These are phyloP conservation scores for Phoenoteleia sp. DNA, from an alignment of 2,888 invertebrate species.

Conservation along the genomic window DNA sequence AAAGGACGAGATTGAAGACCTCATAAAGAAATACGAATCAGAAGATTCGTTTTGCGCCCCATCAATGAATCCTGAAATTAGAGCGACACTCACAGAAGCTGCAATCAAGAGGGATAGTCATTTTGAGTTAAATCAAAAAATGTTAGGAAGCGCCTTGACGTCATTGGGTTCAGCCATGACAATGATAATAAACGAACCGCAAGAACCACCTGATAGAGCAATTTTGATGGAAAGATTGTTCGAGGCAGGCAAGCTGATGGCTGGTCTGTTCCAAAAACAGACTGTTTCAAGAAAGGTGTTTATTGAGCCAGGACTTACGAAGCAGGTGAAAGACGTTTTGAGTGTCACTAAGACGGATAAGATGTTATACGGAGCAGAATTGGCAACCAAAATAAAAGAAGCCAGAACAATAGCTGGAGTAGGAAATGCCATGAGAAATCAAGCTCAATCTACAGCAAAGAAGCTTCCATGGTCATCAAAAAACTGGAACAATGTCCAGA, in stretches of 20 bases:
- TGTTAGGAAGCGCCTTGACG: neutral
- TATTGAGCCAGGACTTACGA: constrained; percentile 14
- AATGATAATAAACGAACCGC: neutral
- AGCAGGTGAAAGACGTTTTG: constrained; percentile 20
- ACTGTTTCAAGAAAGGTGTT: neutral
- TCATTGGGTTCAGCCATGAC: neutral
- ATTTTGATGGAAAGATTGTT: neutral
- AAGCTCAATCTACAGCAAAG: neutral
- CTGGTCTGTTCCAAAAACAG: constrained; percentile 6
- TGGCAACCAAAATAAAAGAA: constrained; percentile 21
- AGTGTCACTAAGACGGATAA: neutral
- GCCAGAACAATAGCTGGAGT: constrained; percentile 13
- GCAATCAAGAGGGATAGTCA: neutral
- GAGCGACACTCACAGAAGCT: neutral
- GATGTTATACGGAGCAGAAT: neutral
- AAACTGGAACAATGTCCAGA: constrained; percentile 32
- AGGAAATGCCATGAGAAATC: constrained; percentile 14
- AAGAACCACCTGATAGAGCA: neutral
- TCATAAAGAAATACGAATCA: neutral
- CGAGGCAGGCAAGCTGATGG: constrained; percentile 4
- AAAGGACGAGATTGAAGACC: neutral
- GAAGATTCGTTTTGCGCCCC: neutral
- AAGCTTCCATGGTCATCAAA: neutral
- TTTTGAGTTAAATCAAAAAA: neutral
- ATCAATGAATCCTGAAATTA: neutral